Conservation (phyloP, 2,113 vertebrate species). For the Grus americana region DNA sequence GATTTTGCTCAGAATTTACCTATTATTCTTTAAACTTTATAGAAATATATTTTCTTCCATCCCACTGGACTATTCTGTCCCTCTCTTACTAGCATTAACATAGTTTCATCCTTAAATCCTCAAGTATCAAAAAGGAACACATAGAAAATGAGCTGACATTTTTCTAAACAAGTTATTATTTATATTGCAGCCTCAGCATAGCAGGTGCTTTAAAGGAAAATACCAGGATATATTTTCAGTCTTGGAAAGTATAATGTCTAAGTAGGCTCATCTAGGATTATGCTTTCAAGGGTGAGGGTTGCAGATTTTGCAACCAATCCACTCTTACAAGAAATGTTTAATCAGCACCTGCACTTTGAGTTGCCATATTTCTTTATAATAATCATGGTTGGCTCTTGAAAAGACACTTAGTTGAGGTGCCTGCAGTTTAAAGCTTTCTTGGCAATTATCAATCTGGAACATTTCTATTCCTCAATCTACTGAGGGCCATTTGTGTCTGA, state of each 20-base stretch:
- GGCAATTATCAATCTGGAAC: constrained; percentile 57
- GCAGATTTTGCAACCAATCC: neutral
- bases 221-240: neutral
- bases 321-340: neutral
- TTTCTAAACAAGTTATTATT: neutral
- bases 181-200: neutral
- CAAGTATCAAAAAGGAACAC: neutral
- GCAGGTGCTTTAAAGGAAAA: neutral
- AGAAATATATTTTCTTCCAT: neutral
- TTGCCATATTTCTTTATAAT: constrained; percentile 10
- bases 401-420: neutral
- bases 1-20: neutral
- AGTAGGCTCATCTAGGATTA: neutral
- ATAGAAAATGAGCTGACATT: neutral
- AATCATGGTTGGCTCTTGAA: neutral
- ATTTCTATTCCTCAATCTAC: constrained; percentile 31
- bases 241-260: neutral
- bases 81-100: neutral
- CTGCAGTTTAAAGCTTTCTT: constrained; percentile 40
- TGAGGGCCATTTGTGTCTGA: constrained; percentile 37
- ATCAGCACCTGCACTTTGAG: constrained; percentile 17
- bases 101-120: neutral
- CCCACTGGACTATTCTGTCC: neutral
- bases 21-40: neutral
- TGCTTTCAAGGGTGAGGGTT: neutral